phyloP scores from a whole-genome alignment of 2,113 vertebrate species.

The Rhegmatorhina hoffmannsi region DNA sequence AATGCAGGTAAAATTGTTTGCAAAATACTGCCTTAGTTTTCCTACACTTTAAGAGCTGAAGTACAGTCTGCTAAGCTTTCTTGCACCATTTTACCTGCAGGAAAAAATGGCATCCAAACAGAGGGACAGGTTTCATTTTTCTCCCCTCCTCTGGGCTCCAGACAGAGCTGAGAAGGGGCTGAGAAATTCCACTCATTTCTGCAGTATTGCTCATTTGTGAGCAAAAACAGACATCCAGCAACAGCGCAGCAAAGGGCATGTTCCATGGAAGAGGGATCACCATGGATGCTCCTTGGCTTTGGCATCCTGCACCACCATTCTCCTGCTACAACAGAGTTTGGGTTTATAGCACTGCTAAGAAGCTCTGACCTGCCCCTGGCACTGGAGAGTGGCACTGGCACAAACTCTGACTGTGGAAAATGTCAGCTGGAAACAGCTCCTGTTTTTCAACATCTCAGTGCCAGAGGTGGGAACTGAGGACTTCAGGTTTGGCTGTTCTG shows the following conservation, averaged over 20 bases:
- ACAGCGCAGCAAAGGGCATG: neutral
- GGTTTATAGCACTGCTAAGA: neutral
- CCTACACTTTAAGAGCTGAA: neutral
- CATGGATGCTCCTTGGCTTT: neutral
- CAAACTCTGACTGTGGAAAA: neutral
- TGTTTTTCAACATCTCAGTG: neutral
- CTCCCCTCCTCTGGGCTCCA: neutral
- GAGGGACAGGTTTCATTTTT: neutral
- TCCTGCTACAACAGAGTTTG: neutral
- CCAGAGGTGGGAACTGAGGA: neutral
- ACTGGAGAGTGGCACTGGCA: neutral
- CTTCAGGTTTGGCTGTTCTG: neutral
- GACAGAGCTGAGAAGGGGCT: neutral
- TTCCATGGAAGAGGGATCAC: neutral
- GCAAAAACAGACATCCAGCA: neutral
- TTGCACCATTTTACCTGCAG: neutral
- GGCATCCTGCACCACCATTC: neutral
- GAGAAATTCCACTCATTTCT: neutral
- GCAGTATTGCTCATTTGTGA: neutral
- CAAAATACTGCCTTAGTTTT: neutral
- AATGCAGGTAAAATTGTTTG: neutral
- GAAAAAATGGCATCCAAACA: neutral
- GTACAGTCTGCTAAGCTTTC: neutral
- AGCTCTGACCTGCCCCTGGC: neutral
- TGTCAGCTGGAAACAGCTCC: neutral